phyloP scores from a whole-genome alignment of 2,113 vertebrate species.

The Leucosticte australis region DNA sequence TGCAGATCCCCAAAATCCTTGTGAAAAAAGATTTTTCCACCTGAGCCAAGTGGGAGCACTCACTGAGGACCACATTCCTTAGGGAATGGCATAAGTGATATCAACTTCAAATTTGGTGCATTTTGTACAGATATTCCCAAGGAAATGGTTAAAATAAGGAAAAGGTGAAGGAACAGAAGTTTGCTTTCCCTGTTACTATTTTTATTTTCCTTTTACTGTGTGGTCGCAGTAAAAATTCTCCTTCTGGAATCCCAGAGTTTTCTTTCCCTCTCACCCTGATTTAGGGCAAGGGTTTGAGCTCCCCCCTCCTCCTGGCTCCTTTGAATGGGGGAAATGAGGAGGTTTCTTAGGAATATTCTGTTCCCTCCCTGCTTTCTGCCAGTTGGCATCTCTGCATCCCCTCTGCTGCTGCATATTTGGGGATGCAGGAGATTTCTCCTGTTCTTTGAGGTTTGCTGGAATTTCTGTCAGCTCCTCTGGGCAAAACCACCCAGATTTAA shows the following conservation, averaged over 20 bases:
- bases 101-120: accelerated
- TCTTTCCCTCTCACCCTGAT: neutral
- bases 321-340: neutral
- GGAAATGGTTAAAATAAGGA: neutral
- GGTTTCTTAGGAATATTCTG: neutral
- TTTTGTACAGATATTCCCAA: neutral
- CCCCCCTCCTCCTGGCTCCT: neutral
- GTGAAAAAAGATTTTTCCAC: neutral
- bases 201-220: constrained; percentile 12
- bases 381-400: neutral
- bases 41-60: neutral
- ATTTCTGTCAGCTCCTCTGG: neutral
- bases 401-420: neutral
- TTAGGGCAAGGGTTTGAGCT: constrained; percentile 2
- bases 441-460: constrained; percentile 18
- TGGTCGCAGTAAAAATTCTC: neutral
- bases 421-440: constrained; percentile 23
- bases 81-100: neutral
- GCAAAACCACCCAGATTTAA: neutral
- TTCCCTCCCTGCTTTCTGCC: neutral
- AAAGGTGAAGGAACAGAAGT: neutral
- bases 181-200: neutral
- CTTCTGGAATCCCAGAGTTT: constrained; percentile 4
- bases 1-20: neutral
- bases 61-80: neutral